Base-by-base conservation (phyloP, 2,113 vertebrate genomes). In the Hipposideros armiger region DNA sequence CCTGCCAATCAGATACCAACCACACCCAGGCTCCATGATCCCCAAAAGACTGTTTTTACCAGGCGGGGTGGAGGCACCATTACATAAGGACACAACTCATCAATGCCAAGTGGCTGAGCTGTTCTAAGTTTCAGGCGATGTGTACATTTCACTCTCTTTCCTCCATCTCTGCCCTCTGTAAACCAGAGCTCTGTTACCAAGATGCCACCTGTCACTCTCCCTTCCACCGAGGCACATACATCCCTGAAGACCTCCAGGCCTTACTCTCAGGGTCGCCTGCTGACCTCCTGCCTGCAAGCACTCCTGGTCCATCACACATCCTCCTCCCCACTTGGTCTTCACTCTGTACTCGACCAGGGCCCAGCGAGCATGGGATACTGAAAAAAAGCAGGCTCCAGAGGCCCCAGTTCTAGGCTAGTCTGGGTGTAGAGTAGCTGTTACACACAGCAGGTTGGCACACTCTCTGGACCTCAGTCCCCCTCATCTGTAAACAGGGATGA, bases 1-100 rank as follows among this genome's bases (percentile, higher is more conserved):
- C 74, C 82, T 64, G 73, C 60, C 82, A 86, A 86, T 94, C 86
- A 95, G 69, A 92, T 77, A 66, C 52, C 87, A 96, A 32, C 58
- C 81, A 81, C 2, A 0, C 60, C 84, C 45, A 28, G 36, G 30
- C n/a, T 16, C 52, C 62, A 20, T 7, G 28, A 80, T 19, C 70
- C 92, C 67, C 54, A 19, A 93, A 62, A 92, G 78, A 54, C 80
- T 94, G 17, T 84, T 90, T 89, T 85, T 92, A 83, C 60, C 50
- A 86, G 42, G 28, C 66, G 70, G 56, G 15, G 69, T 70, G 80
- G 94, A 95, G 87, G 87, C 74, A 72, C 42, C 36, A 80, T 93
- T 70, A 87, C 42, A 52, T 50, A 83, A 95, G 56, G 32, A 70
- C 8, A 1, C 1, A 2, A 52, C 64, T 93, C 32, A 60, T 66